Evolutionary conservation across 2,888 invertebrate genomes (phyloP), one percentile per base, ranked within the genome.

Genomic region (Heliconius charithonia): DNA sequence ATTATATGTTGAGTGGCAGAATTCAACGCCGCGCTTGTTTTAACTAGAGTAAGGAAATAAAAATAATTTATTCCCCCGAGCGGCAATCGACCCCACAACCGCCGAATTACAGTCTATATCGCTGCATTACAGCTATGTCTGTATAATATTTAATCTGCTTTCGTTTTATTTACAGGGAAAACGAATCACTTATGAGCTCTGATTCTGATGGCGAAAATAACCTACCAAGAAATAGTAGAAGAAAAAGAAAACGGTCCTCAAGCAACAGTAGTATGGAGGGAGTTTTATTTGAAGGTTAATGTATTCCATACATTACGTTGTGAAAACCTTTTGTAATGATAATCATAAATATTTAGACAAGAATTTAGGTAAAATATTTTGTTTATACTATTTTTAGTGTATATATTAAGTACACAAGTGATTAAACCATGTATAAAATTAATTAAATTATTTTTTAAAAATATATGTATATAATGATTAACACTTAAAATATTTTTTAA

Each of bases 221-320:
- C 27, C 13, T 63, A 63, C 4, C 3, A 22, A 19, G 10, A 32
- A 32, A 32, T 22, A 67, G 22, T 19, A 10, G 3, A 13, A 25
- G 69, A 27, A 69, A 69, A 69, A 69, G 69, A 25, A 69, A 25
- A 69, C 2, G 69, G 13, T 12, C n/a, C 19, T 67, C 37, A 12
- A 41, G 37, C 13, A 7, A 41, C 13, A 41, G 37, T 67, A 41
- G 66, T 67, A 29, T 19, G 9, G 32, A 67, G 10, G 66, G 10
- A 22, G 37, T 67, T 37, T 67, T 67, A 67, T 67, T 67, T 67
- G 32, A 37, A 37, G 66, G 32, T 67, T 67, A 67, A 37, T 37
- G 32, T 32, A 37, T 67, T 67, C 1, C 12, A 67, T 37, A 37
- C 22, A 12, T 37, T n/a, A n/a, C n/a, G n/a, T 59, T 10, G n/a